Conservation (phyloP, 2,113 vertebrate genomes). For the Poeciliopsis retropinna region DNA sequence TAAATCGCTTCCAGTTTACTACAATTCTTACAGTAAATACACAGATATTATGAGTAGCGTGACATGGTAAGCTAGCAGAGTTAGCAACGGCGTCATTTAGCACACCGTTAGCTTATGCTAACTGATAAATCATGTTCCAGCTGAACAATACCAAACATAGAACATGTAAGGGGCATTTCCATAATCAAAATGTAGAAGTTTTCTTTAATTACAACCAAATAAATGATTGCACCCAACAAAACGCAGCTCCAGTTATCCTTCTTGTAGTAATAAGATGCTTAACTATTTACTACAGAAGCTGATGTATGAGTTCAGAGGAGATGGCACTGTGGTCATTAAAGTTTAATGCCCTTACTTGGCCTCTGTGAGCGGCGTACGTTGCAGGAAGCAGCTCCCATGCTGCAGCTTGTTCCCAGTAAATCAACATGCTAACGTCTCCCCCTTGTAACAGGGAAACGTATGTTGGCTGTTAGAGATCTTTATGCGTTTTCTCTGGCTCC, state of each 20-base stretch:
- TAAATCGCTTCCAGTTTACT: no score
- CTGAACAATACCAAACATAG: no score
- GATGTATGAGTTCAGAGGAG: constrained; percentile 24
- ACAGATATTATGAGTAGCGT: no score
- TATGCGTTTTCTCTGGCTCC: constrained; percentile 29
- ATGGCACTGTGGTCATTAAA: constrained; percentile 47
- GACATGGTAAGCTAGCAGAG: no score
- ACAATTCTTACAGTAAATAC: no score
- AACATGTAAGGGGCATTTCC: no score
- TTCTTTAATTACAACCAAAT: neutral
- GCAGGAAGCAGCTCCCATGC: constrained; percentile 35
- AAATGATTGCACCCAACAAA: neutral
- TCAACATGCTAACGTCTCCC: constrained; percentile 38
- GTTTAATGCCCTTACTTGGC: constrained; percentile 58
- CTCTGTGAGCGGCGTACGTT: constrained; percentile 40
- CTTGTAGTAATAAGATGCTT: constrained; percentile 4
- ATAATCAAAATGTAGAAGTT: neutral
- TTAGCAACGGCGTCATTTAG: no score
- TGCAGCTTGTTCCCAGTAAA: constrained; percentile 49
- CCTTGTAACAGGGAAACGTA: constrained; percentile 40
- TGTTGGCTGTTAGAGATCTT: constrained; percentile 43
- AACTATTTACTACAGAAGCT: constrained; percentile 25
- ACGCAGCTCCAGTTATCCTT: neutral
- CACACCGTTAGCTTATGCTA: no score
- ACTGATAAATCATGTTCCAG: no score